Evolutionary conservation across 35 echinoderm and acorn worm genomes (phyloP).

Genomic region (Acanthaster planci): DNA sequence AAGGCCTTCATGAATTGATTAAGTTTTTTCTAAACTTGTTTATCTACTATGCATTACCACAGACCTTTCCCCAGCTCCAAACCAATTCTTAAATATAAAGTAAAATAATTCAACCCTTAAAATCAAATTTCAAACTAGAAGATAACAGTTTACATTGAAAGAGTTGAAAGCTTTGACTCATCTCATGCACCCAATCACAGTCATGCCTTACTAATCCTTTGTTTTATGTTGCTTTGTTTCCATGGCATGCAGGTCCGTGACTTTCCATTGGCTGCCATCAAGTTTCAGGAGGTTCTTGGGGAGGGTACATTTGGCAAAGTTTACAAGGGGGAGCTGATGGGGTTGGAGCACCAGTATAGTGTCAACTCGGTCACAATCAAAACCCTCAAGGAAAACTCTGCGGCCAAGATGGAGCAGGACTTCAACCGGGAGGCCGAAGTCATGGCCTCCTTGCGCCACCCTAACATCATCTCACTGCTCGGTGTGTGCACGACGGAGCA

Average conservation of each 20-base stretch:
- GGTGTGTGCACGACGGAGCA: conserved; percentile 74
- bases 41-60: no score
- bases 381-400: conserved; percentile 71
- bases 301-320: conserved; percentile 96
- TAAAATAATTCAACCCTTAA: no score
- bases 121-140: no score
- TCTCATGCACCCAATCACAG: not conserved
- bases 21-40: no score
- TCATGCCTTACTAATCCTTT: conserved; percentile 17
- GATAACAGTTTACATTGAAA: no score
- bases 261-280: conserved; percentile 83
- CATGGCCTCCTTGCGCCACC: conserved; percentile 83
- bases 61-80: no score
- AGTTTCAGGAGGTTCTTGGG: conserved; percentile 85
- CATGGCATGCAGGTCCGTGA: conserved; percentile 64
- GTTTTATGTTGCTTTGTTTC: conserved; percentile 31
- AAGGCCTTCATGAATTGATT: no score
- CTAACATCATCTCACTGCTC: conserved; percentile 90
- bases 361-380: conserved; percentile 80
- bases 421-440: conserved; percentile 74
- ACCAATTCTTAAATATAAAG: no score
- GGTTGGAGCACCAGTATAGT: conserved; percentile 85
- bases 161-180: no score
- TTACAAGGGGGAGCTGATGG: conserved; percentile 81
- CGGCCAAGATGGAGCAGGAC: conserved; percentile 75